Base-by-base conservation (phyloP, 35 echinoderm and acorn worm genomes). In the Patiria miniata region DNA sequence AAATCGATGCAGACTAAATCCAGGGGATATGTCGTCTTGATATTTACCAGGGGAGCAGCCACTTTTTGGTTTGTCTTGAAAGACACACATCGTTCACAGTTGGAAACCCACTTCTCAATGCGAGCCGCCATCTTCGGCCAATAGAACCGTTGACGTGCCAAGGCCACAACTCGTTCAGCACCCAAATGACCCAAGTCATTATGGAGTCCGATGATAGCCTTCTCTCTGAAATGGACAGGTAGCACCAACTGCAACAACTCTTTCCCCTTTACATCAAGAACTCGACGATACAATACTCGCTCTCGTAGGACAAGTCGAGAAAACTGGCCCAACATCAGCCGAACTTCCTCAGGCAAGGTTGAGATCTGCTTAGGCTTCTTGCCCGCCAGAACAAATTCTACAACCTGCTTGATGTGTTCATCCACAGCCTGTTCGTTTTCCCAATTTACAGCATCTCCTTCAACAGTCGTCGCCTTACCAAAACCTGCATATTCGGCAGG, bases 1-100 rank as follows among this genome's bases (percentile, higher is more conserved):
- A 84, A 93, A 40, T 93, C 91, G 2, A 93, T 54, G 47, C 91
- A 93, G 33, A 89, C 40, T 26, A 93, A 39, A 22, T 93, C 91
- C 78, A 93, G 17, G 2, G 86, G 91, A n/a, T 89, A 77, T 39
- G 91, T 84, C 3, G 91, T 89, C 8, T 6, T 56, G 53, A 93
- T 93, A 21, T 42, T 78, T 16, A 40, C 91, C 81, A 93, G 40
- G 15, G 80, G 78, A 12, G 39, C 42, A 3, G 19, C 37, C 19
- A 36, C 81, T 68, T 61, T 38, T 14, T 18, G 78, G 44, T n/a
- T 40, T 40, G 39, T 89, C 52, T 89, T 89, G 32, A 65, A 40
- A 29, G 57, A 33, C 5, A 37, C 39, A 40, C 86, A 93, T 19
- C 86, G 3, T 7, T 82, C 76, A 78, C 91, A 93, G 3, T 83